Base-by-base conservation (phyloP, 2,113 vertebrate genomes). In the Chinchilla lanigera region DNA sequence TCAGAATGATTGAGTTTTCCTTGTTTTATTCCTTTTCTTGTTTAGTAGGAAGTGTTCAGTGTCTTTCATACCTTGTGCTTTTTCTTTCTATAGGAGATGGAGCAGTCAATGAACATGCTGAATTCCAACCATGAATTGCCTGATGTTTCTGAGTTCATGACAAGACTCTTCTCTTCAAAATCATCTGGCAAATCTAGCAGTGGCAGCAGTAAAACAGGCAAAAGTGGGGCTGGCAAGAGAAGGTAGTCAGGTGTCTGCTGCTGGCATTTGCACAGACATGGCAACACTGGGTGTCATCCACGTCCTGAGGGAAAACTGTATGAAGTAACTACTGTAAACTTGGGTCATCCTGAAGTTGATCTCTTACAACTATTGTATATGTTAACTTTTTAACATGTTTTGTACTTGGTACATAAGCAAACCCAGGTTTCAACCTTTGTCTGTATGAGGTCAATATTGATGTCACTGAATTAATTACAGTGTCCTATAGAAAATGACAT, bases 21-120 rank as follows among this genome's bases (percentile, higher is more conserved):
- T 88, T 86, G 20, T 71, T 50, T 13, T 90, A 0, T 30, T 63
- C 26, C 9, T 86, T 35, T 61, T 86, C 19, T 16, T 90, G 10
- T 14, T 61, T 38, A 65, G 26, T 58, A 75, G 38, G 44, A 88
- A 88, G 14, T 94, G 11, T 61, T 9, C 4, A n/a, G 19, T 58
- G 17, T 17, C 47, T 10, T 58, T 96, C 30, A 41, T 69, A 13
- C 47, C 44, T 35, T 93, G 17, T 92, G 41, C 63, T 95, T 90
- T 95, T 54, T 96, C 38, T 97, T 86, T 69, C 7, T 96, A 86
- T 98, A 99, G 99, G 99, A 99, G 98, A 99, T 99, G 99, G 99
- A 99, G 94, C 99, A 99, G 98, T 99, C 99, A 81, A 99, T 99
- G 99, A 99, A 99, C 98, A 99, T 99, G 99, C 98, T 99, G 98